Evolutionary conservation across 1,140 invertebrate genomes (phyloP), one percentile per base, ranked within the genome.

Genomic region (Bombus terrestris): DNA sequence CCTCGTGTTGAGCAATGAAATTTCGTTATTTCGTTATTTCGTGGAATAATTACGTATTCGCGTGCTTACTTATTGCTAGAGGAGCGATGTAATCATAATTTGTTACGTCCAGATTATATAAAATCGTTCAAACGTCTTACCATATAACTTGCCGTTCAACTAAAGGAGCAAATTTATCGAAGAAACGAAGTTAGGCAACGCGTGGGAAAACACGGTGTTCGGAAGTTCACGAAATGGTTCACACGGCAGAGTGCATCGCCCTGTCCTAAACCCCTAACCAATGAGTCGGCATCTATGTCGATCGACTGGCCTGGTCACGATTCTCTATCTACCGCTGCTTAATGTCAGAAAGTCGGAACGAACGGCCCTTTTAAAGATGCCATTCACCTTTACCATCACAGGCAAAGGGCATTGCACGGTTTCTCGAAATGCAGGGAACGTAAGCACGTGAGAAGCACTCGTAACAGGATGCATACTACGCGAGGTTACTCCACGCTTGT

Each of bases 401-500:
- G 69, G 88, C 47, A 90, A 85, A 90, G 86, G 88, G 88, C 82
- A 90, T 83, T 87, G 82, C 71, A 90, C 88, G 78, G 83, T 89
- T 89, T 73, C 64, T 80, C 82, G 82, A 87, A 90, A 87, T 68
- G 15, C 37, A 87, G n/a, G 77, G 43, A 59, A 80, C 66, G 64
- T 53, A 32, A 53, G 57, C 79, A 73, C 41, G 78, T 85, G 57
- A 41, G 64, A 78, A 68, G 74, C 37, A 25, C n/a, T 66, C 53
- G 64, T 13, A 59, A 85, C 77, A 89, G 28, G 79, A 81, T 79
- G 74, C 57, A 39, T 25, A 57, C 35, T 25, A 59, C 25, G 10
- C 74, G 74, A 76, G 68, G 86, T 53, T 53, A 53, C 47, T 53
- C 47, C 0, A 53, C 39, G 6, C 47, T 53, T 8, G 47, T 53